These are phyloP conservation scores for Scaptomyza graminum DNA, from an alignment of 1,140 invertebrate genomes.

Conservation along the genomic window DNA sequence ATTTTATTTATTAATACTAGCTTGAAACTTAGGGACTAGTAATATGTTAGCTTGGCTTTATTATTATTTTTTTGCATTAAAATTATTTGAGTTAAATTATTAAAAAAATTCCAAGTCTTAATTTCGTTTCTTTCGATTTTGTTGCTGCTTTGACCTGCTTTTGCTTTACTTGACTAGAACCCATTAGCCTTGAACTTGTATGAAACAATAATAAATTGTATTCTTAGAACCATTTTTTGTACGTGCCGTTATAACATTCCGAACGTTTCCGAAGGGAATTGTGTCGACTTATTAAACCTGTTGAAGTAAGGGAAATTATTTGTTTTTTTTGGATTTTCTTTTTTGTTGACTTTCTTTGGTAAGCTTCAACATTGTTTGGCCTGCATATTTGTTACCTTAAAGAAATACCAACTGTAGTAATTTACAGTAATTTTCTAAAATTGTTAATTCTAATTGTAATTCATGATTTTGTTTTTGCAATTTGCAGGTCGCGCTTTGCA, in stretches of 20 bases:
- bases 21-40: too few relatives aligned
- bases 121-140: background rate
- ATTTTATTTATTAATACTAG: too few relatives aligned
- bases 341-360: slow-evolving; percentile 23
- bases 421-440: slow-evolving; percentile 10
- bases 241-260: slow-evolving; percentile 23
- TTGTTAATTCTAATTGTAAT: slow-evolving; percentile 22
- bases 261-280: too few relatives aligned
- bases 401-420: slow-evolving; percentile 2
- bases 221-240: slow-evolving; percentile 26
- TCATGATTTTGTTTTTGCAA: slow-evolving; percentile 3
- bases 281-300: background rate
- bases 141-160: too few relatives aligned
- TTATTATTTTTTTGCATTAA: too few relatives aligned
- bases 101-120: too few relatives aligned
- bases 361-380: slow-evolving; percentile 27
- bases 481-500: slow-evolving; percentile 41
- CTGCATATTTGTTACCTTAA: slow-evolving; percentile 19
- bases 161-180: background rate
- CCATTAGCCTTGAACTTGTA: slow-evolving; percentile 54
- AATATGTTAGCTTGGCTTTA: too few relatives aligned
- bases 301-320: slow-evolving; percentile 41
- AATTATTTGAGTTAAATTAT: background rate
- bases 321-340: background rate
- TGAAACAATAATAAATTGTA: slow-evolving; percentile 26